Evolutionary conservation across 2,888 invertebrate genomes (phyloP).

Genomic region (Cheilosia vulpina): DNA sequence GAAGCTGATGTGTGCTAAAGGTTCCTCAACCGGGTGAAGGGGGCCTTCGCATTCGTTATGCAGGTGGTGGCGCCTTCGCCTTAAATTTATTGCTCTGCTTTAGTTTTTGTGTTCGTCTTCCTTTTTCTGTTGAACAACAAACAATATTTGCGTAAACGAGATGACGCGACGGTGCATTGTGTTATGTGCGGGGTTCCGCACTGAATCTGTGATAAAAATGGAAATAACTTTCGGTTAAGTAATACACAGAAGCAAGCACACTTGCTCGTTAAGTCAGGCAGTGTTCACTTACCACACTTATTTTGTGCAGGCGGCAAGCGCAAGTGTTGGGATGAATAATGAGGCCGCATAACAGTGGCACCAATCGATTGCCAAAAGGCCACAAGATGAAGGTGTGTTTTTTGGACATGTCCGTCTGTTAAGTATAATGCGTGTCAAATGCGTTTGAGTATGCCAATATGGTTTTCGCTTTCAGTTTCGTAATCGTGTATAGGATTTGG

Average conservation of each 20-base stretch:
- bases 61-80: conserved; percentile 68
- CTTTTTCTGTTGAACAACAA: conserved; percentile 23
- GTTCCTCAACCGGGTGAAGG: conserved; percentile 35
- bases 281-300: conserved; percentile 62
- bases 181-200: conserved; percentile 46
- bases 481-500: not conserved
- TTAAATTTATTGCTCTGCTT: conserved; percentile 57
- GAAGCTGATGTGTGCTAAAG: conserved; percentile 9
- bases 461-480: conserved; percentile 29
- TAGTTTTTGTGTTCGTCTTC: conserved; percentile 25
- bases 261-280: conserved; percentile 64
- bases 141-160: conserved; percentile 66
- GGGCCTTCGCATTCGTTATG: conserved; percentile 58
- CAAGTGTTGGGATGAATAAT: conserved; percentile 69
- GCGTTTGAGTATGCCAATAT: not conserved
- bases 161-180: conserved; percentile 46
- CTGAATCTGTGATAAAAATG: conserved; percentile 61
- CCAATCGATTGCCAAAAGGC: conserved; percentile 35
- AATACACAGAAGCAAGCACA: conserved; percentile 52
- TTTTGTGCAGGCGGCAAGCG: conserved; percentile 40
- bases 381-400: conserved; percentile 6
- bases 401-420: conserved; percentile 21
- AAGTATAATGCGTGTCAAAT: too few relatives aligned
- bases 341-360: conserved; percentile 39
- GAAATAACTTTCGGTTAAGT: conserved; percentile 56